Evolutionary conservation across 2,888 invertebrate genomes (phyloP).

Genomic region (Spisula subtruncata): DNA sequence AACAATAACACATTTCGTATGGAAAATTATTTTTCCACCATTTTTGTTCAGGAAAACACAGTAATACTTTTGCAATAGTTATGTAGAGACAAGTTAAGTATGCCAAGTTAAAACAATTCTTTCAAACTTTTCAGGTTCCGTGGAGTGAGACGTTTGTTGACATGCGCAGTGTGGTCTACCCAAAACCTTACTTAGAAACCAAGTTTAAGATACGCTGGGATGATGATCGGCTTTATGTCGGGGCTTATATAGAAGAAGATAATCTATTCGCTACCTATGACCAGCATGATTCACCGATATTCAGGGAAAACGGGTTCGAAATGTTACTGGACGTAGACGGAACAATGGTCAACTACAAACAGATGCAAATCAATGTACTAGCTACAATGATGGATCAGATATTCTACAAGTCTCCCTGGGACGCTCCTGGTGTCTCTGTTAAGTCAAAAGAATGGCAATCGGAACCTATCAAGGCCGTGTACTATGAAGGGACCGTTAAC

Average conservation of each 20-base stretch:
- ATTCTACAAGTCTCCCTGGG: conserved; percentile 53
- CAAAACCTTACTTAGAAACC: conserved; percentile 53
- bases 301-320: conserved; percentile 51
- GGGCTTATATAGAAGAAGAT: conserved; percentile 55
- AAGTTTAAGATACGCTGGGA: conserved; percentile 64
- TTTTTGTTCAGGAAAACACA: too few species aligned
- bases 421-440: not conserved
- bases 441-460: conserved; percentile 33
- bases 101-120: too few species aligned
- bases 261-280: conserved; percentile 50
- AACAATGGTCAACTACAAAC: conserved; percentile 68
- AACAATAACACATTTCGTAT: too few species aligned
- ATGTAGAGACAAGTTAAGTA: too few species aligned
- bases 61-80: too few species aligned
- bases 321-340: conserved; percentile 51
- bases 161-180: conserved; percentile 55
- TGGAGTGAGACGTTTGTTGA: conserved; percentile 58
- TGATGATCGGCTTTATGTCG: conserved; percentile 53
- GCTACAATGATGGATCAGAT: conserved; percentile 67
- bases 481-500: conserved; percentile 72
- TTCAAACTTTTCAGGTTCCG: conserved; percentile 38
- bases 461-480: conserved; percentile 58
- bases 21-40: too few species aligned
- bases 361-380: conserved; percentile 69
- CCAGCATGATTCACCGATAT: conserved; percentile 37